These are phyloP conservation scores for Leptatherina wallacei DNA, from an alignment of 2,797 vertebrate genomes.

Conservation along the genomic window DNA sequence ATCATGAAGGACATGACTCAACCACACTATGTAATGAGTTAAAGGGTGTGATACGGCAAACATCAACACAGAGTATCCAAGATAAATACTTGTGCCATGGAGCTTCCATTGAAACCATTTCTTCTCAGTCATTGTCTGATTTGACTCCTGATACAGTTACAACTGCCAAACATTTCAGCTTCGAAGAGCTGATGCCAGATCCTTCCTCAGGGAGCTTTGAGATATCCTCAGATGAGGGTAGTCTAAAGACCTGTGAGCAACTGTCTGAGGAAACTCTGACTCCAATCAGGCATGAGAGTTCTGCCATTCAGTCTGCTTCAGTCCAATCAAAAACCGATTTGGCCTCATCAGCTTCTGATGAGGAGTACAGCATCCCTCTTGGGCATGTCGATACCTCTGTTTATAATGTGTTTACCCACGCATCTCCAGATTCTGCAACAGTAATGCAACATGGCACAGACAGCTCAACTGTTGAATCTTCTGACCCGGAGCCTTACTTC, in stretches of 20 bases:
- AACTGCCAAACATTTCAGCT: slow-evolving; percentile 63
- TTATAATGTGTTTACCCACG: slow-evolving; percentile 4
- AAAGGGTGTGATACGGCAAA: slow-evolving; percentile 29
- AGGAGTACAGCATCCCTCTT: slow-evolving; percentile 53
- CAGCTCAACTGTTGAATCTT: slow-evolving; percentile 58
- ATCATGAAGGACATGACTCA: slow-evolving; percentile 32
- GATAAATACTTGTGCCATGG: slow-evolving; percentile 39
- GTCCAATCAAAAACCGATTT: slow-evolving; percentile 40
- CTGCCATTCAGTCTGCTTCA: slow-evolving; percentile 27
- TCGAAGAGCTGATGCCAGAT: slow-evolving; percentile 60
- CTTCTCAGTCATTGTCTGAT: slow-evolving; percentile 58
- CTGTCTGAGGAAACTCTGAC: slow-evolving; percentile 47
- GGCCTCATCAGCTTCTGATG: slow-evolving; percentile 53
- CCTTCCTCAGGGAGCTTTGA: slow-evolving; percentile 16
- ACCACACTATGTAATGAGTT: slow-evolving; percentile 18
- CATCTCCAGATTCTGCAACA: slow-evolving; percentile 35
- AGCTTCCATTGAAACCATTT: slow-evolving; percentile 36
- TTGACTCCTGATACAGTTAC: slow-evolving; percentile 64
- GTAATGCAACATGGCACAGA: slow-evolving; percentile 18
- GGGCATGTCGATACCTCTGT: slow-evolving; percentile 32
- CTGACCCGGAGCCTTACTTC: slow-evolving; percentile 76
- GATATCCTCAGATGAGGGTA: slow-evolving; percentile 38
- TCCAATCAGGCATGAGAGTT: slow-evolving; percentile 31
- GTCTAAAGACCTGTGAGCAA: slow-evolving; percentile 20
- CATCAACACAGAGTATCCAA: slow-evolving; percentile 22